A percentile compares a stretch with the other conserved stretches of the same genome.
Conservation (phyloP, 2,888 invertebrate genomes). For the Perizoma flavofasciatum region DNA sequence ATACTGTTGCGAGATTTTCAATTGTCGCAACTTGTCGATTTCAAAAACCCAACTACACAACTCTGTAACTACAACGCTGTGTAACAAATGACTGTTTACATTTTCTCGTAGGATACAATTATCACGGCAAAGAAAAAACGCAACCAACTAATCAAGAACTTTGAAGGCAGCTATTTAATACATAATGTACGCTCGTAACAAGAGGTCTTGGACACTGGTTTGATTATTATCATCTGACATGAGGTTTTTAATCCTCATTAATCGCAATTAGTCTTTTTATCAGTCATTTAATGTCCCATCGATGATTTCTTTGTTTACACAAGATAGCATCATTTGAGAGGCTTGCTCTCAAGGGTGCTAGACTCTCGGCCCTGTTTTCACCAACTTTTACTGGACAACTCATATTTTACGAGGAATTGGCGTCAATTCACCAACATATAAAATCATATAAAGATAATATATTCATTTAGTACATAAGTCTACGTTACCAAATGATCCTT, state of each 20-base stretch:
- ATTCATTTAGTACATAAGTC: no score
- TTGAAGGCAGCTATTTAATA: constrained; percentile 10
- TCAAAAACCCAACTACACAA: constrained; percentile 23
- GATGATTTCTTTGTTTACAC: constrained; percentile 59
- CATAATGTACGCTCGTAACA: background rate
- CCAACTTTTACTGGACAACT: no score
- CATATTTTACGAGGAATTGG: no score
- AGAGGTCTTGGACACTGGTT: constrained; percentile 41
- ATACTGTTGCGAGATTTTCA: constrained; percentile 2
- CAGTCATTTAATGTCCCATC: constrained; percentile 56
- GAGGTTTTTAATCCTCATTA: constrained; percentile 60
- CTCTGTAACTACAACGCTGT: constrained; percentile 9
- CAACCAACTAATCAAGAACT: constrained; percentile 42
- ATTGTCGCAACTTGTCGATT: constrained; percentile 6
- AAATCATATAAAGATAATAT: no score
- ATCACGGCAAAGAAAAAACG: constrained; percentile 40
- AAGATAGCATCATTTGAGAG: constrained; percentile 33
- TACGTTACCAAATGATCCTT: no score
- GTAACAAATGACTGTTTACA: constrained; percentile 31
- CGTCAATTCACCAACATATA: no score
- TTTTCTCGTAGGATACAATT: constrained; percentile 35
- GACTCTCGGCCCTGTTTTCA: background rate
- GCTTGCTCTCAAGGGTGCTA: constrained; percentile 27
- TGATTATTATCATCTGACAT: constrained; percentile 27
- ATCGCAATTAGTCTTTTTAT: constrained; percentile 58